A percentile compares a stretch with the other conserved stretches of the same genome.
phyloP scores from a whole-genome alignment of 2,888 invertebrate genomes.

The Amphipyra berbera region DNA sequence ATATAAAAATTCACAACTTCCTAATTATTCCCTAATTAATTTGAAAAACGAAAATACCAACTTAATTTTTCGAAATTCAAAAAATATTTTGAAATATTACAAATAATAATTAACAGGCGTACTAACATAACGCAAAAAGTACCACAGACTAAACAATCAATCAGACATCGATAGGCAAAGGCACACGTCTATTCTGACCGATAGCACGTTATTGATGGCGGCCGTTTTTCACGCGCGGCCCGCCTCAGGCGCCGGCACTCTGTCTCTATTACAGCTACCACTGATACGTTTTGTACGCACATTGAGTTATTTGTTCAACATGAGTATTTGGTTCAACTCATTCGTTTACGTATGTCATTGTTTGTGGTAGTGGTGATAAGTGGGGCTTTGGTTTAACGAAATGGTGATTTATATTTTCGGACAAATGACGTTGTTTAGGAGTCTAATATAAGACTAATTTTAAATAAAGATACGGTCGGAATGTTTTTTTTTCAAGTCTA shows the following conservation, averaged over 20 bases:
- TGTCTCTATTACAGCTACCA: slow-evolving; percentile 70
- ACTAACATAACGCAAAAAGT: slow-evolving; percentile 14
- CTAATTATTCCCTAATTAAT: no score
- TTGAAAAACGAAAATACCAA: no score
- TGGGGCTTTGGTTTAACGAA: slow-evolving; percentile 49
- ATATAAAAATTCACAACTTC: no score
- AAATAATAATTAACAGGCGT: not conserved
- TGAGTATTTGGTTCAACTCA: slow-evolving; percentile 48
- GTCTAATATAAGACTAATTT: no score
- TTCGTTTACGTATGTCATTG: slow-evolving; percentile 51
- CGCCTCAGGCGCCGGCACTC: slow-evolving; percentile 67
- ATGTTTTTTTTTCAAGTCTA: not conserved
- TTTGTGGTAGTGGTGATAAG: slow-evolving; percentile 50
- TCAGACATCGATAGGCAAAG: slow-evolving; percentile 68
- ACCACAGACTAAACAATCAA: slow-evolving; percentile 63
- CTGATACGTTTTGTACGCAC: slow-evolving; percentile 62
- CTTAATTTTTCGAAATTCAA: not conserved
- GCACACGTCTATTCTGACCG: slow-evolving; percentile 58
- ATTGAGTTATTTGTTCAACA: slow-evolving; percentile 61
- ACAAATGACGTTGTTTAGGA: not conserved
- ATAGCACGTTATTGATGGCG: slow-evolving; percentile 79
- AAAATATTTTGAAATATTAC: not conserved
- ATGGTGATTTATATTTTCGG: slow-evolving; percentile 35
- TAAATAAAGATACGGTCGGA: not conserved
- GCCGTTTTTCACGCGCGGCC: slow-evolving; percentile 76